Base-by-base conservation (phyloP, 2,797 vertebrate species). In the Sparidentex hasta region DNA sequence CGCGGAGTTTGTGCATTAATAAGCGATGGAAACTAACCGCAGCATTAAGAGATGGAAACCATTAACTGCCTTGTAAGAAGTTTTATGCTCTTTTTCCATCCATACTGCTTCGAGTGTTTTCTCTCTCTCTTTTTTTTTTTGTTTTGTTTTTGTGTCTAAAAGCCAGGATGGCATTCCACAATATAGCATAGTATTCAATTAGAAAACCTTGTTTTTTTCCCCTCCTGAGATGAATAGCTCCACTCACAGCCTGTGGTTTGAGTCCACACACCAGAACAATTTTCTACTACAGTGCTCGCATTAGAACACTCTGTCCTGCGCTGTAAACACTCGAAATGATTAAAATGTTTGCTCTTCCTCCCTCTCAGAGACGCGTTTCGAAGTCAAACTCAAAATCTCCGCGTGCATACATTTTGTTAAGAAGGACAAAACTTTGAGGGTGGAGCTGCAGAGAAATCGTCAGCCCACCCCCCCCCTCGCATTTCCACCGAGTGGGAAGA, bases 11-110 rank as follows among this genome's bases (percentile, higher is more conserved):
- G 74, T 78, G 85, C 89, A 91, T 93, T 93, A 93, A 92, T 92
- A 92, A 91, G 88, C 74, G 69, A 87, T 91, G 93, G 94, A 94
- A 95, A 95, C 90, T 88, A 89, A 93, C 92, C 90, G n/a, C 90
- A 87, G 91, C 84, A 93, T 93, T 91, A 94, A 91, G 86, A 89
- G 89, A 94, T 92, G 93, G 93, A 95, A 95, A 94, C 90, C 92
- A 92, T 93, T 93, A 92, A 94, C 87, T 77, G 88, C 88, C 88
- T 92, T 91, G 80, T 90, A 86, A 93, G 90, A 92, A 74, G 72
- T 91, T 94, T 93, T 90, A 93, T 90, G 86, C 83, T 61, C 69
- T 90, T 94, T 95, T 94, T 93, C 92, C 88, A 90, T 82, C 79
- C 80, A 85, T 81, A 83, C 78, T 73, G 69, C 90, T 90, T 74